Conservation (phyloP, 2,113 vertebrate species). For the Pelusios castaneus region DNA sequence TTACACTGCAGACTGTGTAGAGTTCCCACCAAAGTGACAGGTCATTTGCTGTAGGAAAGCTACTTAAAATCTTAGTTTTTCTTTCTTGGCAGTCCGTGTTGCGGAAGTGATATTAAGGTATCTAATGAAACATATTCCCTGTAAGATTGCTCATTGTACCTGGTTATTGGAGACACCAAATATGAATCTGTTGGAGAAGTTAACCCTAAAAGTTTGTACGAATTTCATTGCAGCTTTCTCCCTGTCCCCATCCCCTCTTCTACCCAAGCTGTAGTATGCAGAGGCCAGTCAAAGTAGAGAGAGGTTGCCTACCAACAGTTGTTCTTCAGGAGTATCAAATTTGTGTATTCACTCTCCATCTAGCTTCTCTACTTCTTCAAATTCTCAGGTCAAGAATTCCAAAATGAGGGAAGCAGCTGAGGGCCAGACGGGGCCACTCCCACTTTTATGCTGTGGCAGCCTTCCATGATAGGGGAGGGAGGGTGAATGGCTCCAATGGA, state of each 20-base stretch:
- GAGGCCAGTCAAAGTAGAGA: background rate
- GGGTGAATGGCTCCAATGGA: background rate
- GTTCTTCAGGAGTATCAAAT: background rate
- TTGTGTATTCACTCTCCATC: background rate
- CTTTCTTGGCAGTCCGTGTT: background rate
- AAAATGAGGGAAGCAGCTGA: background rate
- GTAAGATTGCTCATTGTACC: no score
- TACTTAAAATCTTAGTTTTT: slow-evolving; percentile 10
- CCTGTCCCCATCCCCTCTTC: no score
- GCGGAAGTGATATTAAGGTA: no score
- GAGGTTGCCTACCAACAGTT: background rate
- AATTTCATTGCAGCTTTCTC: no score
- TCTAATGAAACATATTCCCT: no score
- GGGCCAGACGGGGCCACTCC: background rate
- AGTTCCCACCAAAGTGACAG: background rate
- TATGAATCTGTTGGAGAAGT: no score
- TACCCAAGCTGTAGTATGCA: background rate
- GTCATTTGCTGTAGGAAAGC: background rate
- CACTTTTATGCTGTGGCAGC: background rate
- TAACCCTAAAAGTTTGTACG: no score
- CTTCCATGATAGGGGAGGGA: background rate
- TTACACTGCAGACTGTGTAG: background rate
- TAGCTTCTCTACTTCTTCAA: no score
- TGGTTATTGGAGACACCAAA: no score
- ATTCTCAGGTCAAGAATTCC: background rate